Evolutionary conservation across 2,113 vertebrate genomes (phyloP).

Genomic region (Passer montanus): DNA sequence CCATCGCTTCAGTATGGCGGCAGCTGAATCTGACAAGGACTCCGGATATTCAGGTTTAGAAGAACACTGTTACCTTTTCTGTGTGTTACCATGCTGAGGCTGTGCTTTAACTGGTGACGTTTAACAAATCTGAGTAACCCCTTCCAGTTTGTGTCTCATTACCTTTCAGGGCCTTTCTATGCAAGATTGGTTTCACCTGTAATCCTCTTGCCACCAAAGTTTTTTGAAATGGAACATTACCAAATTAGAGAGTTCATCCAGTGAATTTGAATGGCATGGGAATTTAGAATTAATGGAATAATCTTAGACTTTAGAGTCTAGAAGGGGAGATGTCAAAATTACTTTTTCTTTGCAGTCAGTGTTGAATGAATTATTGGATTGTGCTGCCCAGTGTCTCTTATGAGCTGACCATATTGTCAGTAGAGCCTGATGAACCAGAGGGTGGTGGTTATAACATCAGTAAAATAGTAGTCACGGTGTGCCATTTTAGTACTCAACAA

Average conservation of each 20-base stretch:
- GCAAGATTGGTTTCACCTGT: neutral
- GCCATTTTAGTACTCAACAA: neutral
- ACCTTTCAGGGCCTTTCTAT: neutral
- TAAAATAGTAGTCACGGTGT: neutral
- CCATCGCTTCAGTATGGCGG: slow-evolving; percentile 19
- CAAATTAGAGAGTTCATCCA: neutral
- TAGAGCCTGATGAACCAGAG: neutral
- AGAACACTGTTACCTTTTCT: neutral
- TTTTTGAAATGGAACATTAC: neutral
- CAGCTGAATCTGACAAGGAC: slow-evolving; percentile 83
- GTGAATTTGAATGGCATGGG: neutral
- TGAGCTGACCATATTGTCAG: neutral
- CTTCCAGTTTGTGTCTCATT: neutral
- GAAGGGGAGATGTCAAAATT: neutral
- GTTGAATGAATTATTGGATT: neutral
- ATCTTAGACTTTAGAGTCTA: neutral
- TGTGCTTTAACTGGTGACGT: neutral
- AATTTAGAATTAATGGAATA: neutral
- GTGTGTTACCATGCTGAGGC: neutral
- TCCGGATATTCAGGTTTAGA: slow-evolving; percentile 88
- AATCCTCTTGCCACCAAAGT: neutral
- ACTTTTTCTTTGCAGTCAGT: neutral
- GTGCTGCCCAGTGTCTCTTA: neutral
- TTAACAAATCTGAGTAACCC: neutral
- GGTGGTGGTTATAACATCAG: neutral